A percentile compares a stretch with the other conserved stretches of the same genome.
These are phyloP conservation scores for Tolypeutes matacus DNA, from an alignment of 2,797 vertebrate genomes.

Conservation along the genomic window DNA sequence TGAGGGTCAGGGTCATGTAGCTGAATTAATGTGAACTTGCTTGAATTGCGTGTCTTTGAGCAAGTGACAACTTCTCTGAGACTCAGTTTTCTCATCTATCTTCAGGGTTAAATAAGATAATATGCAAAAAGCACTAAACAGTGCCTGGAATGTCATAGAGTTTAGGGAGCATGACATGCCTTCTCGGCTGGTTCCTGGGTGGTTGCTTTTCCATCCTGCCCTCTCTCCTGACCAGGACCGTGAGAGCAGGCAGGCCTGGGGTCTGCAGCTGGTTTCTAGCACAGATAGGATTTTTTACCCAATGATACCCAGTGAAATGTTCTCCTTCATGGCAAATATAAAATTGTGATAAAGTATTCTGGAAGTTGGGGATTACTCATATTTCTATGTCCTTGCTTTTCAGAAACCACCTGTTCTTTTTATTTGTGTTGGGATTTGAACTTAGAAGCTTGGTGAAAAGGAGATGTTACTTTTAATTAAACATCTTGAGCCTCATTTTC, in stretches of 20 bases:
- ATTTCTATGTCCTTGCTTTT: background rate
- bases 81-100: background rate
- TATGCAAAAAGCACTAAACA: background rate
- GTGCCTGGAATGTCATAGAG: fast-evolving
- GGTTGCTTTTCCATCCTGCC: background rate
- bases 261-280: background rate
- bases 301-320: background rate
- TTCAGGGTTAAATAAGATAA: background rate
- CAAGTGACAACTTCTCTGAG: background rate
- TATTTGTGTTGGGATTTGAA: conserved; percentile 51
- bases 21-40: background rate
- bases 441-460: conserved; percentile 57
- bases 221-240: background rate
- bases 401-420: conserved; percentile 65
- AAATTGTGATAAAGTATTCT: background rate
- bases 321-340: background rate
- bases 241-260: background rate
- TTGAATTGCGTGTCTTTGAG: background rate
- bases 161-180: fast-evolving
- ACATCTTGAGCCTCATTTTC: conserved; percentile 57
- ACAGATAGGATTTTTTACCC: background rate
- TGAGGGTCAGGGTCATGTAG: background rate
- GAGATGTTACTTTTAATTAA: conserved; percentile 52
- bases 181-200: background rate
- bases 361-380: background rate